Base-by-base conservation (phyloP, 2,113 vertebrate genomes). In the Dascyllus trimaculatus region DNA sequence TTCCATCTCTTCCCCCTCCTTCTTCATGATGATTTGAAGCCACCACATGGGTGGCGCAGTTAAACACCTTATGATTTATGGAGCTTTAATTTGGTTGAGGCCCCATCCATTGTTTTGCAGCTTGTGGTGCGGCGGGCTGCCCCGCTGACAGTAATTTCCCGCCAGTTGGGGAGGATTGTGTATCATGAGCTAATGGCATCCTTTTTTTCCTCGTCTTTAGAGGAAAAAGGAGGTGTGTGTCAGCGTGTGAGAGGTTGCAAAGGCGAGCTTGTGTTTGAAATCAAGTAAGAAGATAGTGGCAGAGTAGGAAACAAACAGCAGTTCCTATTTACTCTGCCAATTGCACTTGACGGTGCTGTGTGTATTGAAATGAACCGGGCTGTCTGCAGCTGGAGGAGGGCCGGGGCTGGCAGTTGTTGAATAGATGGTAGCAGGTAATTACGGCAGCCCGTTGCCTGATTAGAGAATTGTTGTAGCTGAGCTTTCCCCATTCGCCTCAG, bases 321-420 rank as follows among this genome's bases (percentile, higher is more conserved):
- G 59, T 88, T 94, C 78, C 75, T 88, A 91, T 92, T 93, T 72
- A 89, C 71, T 11, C 68, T 93, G 94, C 92, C 95, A 94, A 91
- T 94, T 95, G 93, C 91, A 83, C 93, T 92, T 89, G 90, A 93
- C 78, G 81, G 85, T 80, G 52, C 90, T 86, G 87, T 85, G 90
- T 83, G 92, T 92, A 88, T 93, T 91, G 93, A 95, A 95, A 96
- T 95, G 80, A 94, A 94, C 92, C 82, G 60, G 68, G 88, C 85
- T 70, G 88, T 95, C 93, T 93, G 71, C 38, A 0, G 77, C 62
- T 85, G 88, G 89, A 88, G 65, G 48, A 35, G 49, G 81, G 64
- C 85, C 57, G 46, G 59, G 72, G 19, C 58, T 11, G 69, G 22
- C 15, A 46, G 2, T 67, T 80, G 87, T 70, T 80, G 85, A 89